phyloP scores from a whole-genome alignment of 2,888 invertebrate species.

The Cheilosia vulpina region DNA sequence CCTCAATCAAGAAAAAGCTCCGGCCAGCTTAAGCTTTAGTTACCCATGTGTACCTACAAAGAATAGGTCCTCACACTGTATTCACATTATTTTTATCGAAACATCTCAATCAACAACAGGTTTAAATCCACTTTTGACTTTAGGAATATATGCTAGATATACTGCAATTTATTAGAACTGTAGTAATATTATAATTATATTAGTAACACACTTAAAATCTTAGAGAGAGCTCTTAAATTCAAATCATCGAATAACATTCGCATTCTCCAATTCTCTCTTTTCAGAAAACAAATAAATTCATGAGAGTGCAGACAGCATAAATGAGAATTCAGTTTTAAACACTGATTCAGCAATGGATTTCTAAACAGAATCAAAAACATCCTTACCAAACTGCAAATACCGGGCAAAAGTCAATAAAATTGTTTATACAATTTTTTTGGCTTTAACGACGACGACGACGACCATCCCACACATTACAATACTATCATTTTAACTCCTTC shows the following conservation, averaged over 20 bases:
- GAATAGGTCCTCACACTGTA: too few relatives aligned
- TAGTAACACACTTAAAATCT: too few relatives aligned
- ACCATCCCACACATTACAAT: constrained; percentile 10
- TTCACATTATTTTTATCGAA: too few relatives aligned
- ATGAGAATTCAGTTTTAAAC: constrained; percentile 67
- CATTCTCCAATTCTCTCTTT: constrained; percentile 26
- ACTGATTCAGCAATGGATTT: constrained; percentile 72
- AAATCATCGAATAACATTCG: neutral
- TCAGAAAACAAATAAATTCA: constrained; percentile 71
- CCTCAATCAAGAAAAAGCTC: too few relatives aligned
- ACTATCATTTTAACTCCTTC: constrained; percentile 30
- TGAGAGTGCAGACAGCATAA: constrained; percentile 67
- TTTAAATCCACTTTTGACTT: too few relatives aligned
- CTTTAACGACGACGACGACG: constrained; percentile 64
- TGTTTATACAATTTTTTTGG: constrained; percentile 42
- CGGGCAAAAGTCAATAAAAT: constrained; percentile 65
- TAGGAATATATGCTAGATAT: too few relatives aligned
- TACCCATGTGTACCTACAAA: too few relatives aligned
- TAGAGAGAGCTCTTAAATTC: too few relatives aligned
- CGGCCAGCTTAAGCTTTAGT: too few relatives aligned
- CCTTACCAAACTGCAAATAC: constrained; percentile 56
- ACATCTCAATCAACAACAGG: too few relatives aligned
- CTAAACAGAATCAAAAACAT: constrained; percentile 55
- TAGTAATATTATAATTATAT: too few relatives aligned
- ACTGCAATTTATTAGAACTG: too few relatives aligned